Base-by-base conservation (phyloP, 2,113 vertebrate genomes). In the Ceyx melanurus region DNA sequence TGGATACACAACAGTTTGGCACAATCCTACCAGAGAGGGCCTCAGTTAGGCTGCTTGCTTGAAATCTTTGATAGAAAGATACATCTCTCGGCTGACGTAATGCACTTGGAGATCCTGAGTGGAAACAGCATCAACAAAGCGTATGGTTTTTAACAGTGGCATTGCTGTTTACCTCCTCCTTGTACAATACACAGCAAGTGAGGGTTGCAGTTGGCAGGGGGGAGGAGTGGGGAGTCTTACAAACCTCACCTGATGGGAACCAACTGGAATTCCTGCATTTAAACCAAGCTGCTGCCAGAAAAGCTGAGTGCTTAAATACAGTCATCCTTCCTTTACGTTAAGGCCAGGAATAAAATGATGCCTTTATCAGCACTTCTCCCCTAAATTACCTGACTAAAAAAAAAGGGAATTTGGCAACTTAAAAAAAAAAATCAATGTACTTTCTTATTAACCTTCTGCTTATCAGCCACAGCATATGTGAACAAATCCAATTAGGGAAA, bases 401-500 rank as follows among this genome's bases (percentile, higher is more conserved):
- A 48, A 86, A 93, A 62, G 33, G 50, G 57, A 93, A 95, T 91
- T 78, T 81, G 72, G 85, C 84, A 89, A 94, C 46, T 45, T 84
- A 93, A 54, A 54, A 53, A 53, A 54, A 51, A 12, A 26, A 85
- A 82, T 83, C 90, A 82, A 88, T 79, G 88, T 92, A 20, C 62
- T 56, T 82, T 75, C 86, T 93, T 92, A 93, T 86, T 93, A 96
- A 82, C 90, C 88, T 88, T 72, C 77, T 83, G 89, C 91, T 95
- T 96, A 95, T 95, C 91, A 85, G 73, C 40, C 54, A 43, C 73
- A 88, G 82, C 88, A 88, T 54, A 88, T 57, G 93, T 37, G 81
- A 77, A 82, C 33, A 91, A 96, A 97, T 97, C 91, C 89, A 96
- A 95, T 95, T 93, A 97, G 70, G 65, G 81, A 66, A 87, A 88